Conservation (phyloP, 2,113 vertebrate genomes). For the Podarcis raffonei region DNA sequence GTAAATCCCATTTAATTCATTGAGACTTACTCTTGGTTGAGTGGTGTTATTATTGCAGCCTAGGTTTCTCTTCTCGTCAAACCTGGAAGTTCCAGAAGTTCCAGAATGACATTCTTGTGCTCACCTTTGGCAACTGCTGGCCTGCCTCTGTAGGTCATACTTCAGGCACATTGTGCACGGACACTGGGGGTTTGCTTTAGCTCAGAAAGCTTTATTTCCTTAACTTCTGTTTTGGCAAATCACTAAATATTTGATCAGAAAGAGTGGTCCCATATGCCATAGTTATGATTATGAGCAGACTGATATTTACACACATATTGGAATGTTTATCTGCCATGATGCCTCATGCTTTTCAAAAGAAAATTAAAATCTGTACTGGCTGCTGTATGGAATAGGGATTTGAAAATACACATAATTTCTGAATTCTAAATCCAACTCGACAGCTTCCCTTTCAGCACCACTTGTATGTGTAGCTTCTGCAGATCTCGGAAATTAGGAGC, state of each 20-base stretch:
- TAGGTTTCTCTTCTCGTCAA: too few species aligned
- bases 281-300: neutral
- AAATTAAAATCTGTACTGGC: neutral
- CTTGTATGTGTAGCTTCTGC: neutral
- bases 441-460: neutral
- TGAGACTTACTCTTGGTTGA: too few species aligned
- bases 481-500: neutral
- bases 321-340: neutral
- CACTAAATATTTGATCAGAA: neutral
- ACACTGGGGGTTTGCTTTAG: neutral
- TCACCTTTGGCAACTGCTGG: neutral
- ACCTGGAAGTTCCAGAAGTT: too few species aligned
- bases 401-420: neutral
- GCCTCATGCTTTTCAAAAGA: neutral
- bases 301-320: constrained; percentile 7
- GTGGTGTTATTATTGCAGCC: too few species aligned
- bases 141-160: neutral
- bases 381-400: neutral
- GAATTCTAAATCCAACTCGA: constrained; percentile 2
- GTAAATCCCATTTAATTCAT: too few species aligned
- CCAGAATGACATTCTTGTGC: too few species aligned
- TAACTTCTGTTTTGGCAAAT: fast-evolving
- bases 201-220: neutral
- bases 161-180: neutral
- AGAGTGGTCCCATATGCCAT: fast-evolving